A percentile compares a stretch with the other conserved stretches of the same genome.
phyloP scores from a whole-genome alignment of 1,140 invertebrate genomes.

The Tetramorium parvispinum region DNA sequence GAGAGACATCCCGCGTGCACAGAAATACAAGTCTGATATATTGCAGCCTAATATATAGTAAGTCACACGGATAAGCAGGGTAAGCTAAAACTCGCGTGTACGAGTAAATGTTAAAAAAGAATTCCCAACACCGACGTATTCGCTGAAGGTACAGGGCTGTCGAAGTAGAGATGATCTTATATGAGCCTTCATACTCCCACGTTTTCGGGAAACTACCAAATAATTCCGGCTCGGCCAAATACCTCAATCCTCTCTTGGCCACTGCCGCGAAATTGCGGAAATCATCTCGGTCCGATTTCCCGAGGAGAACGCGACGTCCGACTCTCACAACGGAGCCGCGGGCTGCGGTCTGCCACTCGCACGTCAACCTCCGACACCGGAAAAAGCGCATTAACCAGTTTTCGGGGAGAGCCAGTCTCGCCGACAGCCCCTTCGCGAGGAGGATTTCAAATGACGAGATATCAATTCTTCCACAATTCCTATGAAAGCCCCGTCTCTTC shows the following conservation, averaged over 20 bases:
- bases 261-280: slow-evolving; percentile 75
- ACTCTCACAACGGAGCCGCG: slow-evolving; percentile 34
- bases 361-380: slow-evolving; percentile 51
- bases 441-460: slow-evolving; percentile 24
- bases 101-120: not conserved
- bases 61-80: not conserved
- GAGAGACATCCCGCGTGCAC: not conserved
- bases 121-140: slow-evolving; percentile 38
- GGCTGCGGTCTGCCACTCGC: slow-evolving; percentile 70
- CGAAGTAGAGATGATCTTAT: slow-evolving; percentile 70
- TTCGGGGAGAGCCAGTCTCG: slow-evolving; percentile 2
- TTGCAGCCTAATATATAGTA: not conserved
- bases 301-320: slow-evolving; percentile 49
- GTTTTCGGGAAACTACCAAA: slow-evolving; percentile 11
- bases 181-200: slow-evolving; percentile 72
- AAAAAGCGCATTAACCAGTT: slow-evolving; percentile 55
- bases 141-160: not conserved
- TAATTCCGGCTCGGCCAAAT: slow-evolving; percentile 61
- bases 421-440: not conserved
- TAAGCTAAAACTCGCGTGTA: not conserved
- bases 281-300: slow-evolving; percentile 69
- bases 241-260: slow-evolving; percentile 56
- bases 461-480: slow-evolving; percentile 19
- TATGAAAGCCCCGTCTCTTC: not conserved
- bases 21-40: not conserved